These are phyloP conservation scores for Platyrinchus mystaceus DNA, from an alignment of 2,797 vertebrate genomes.

Conservation along the genomic window DNA sequence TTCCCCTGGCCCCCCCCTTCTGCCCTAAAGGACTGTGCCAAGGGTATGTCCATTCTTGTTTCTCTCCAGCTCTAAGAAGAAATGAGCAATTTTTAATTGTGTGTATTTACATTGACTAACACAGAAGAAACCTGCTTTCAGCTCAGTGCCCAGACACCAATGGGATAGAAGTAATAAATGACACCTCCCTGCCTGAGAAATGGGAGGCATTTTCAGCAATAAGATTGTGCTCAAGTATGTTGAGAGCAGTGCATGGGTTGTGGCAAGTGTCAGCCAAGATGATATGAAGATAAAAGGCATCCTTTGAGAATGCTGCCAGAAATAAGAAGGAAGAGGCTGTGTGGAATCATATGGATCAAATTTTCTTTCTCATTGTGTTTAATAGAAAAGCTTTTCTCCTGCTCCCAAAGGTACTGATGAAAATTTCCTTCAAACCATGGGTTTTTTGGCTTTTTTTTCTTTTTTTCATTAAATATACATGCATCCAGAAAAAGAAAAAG, in stretches of 20 bases:
- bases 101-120: background rate
- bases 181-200: background rate
- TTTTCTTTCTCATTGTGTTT: conserved; percentile 38
- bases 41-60: background rate
- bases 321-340: conserved; percentile 8
- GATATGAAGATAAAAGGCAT: conserved; percentile 40
- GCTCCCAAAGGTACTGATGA: conserved; percentile 10
- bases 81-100: background rate
- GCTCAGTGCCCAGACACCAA: background rate
- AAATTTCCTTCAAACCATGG: conserved; percentile 26
- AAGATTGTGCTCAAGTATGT: background rate
- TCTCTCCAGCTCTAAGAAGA: background rate
- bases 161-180: background rate
- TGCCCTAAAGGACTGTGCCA: background rate
- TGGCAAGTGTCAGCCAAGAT: background rate
- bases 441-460: background rate
- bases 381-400: conserved; percentile 25
- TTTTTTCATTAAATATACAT: background rate
- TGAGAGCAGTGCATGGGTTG: background rate
- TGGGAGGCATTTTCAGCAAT: background rate
- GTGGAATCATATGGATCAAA: conserved; percentile 36
- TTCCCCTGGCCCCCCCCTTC: background rate
- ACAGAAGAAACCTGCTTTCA: background rate
- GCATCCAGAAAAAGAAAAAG: background rate
- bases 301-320: conserved; percentile 31